phyloP scores from a whole-genome alignment of 2,797 vertebrate genomes.

The Geotrypetes seraphini region DNA sequence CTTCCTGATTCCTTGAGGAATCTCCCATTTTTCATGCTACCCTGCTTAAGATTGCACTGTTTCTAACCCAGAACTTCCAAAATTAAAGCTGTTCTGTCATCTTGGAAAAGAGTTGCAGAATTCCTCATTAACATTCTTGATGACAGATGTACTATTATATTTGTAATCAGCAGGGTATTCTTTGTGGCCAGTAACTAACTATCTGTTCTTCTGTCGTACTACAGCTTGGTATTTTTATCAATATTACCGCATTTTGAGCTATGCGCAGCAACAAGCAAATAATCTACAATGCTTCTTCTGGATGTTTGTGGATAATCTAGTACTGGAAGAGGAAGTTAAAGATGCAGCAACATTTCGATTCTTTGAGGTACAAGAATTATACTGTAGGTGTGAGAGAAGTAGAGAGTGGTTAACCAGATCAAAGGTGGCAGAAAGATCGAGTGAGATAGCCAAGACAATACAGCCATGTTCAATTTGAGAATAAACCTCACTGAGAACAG shows the following conservation, averaged over 20 bases:
- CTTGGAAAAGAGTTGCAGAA: background rate
- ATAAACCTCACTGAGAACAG: too few relatives aligned
- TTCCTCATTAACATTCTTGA: background rate
- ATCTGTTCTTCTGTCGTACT: background rate
- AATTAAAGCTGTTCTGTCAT: too few relatives aligned
- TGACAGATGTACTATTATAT: background rate
- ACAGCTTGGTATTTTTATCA: slow-evolving; percentile 9
- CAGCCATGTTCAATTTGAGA: too few relatives aligned
- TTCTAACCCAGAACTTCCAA: too few relatives aligned
- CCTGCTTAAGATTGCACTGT: rapidly evolving
- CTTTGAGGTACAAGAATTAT: slow-evolving; percentile 25
- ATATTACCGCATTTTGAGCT: slow-evolving; percentile 17
- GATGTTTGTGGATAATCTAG: slow-evolving; percentile 9
- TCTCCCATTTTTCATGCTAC: background rate
- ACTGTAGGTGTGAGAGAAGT: too few relatives aligned
- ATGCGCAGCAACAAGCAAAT: background rate
- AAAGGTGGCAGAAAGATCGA: too few relatives aligned
- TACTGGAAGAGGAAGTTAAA: slow-evolving; percentile 6
- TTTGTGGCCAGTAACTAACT: too few relatives aligned
- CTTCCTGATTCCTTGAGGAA: too few relatives aligned
- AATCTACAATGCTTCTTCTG: slow-evolving; percentile 1
- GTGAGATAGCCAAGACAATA: too few relatives aligned
- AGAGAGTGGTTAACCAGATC: too few relatives aligned
- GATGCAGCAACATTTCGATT: slow-evolving; percentile 1
- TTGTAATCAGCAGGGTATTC: too few relatives aligned